A percentile compares a stretch with the other conserved stretches of the same genome.
phyloP scores from a whole-genome alignment of 2,888 invertebrate species.

The Troides oblongomaculatus region DNA sequence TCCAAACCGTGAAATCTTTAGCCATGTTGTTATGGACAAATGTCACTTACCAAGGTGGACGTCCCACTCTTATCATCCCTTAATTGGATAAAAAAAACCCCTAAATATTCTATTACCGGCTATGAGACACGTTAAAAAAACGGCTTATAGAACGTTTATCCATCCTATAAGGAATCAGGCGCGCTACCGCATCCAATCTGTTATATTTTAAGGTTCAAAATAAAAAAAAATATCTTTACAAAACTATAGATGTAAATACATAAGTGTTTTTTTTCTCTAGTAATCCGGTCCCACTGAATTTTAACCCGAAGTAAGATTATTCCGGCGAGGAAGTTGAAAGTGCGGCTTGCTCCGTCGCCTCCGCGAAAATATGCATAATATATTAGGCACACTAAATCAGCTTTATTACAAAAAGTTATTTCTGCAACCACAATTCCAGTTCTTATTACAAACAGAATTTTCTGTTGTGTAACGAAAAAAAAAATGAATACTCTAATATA shows the following conservation, averaged over 20 bases:
- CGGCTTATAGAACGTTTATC: no score
- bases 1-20: no score
- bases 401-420: conserved; percentile 42
- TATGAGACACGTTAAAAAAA: no score
- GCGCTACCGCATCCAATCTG: no score
- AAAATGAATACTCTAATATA: background rate
- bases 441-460: conserved; percentile 37
- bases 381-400: conserved; percentile 48
- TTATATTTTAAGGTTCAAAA: background rate
- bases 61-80: no score
- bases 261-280: conserved; percentile 29
- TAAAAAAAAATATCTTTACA: background rate
- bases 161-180: no score
- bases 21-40: no score
- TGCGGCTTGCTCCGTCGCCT: conserved; percentile 35
- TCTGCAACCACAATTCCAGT: conserved; percentile 40
- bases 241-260: background rate
- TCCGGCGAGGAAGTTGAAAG: conserved; percentile 50
- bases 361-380: conserved; percentile 46
- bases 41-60: no score
- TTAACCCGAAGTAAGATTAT: conserved; percentile 61
- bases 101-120: no score
- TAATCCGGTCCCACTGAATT: conserved; percentile 39
- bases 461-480: background rate
- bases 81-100: no score